A percentile compares a stretch with the other conserved stretches of the same genome.
Evolutionary conservation across 2,113 vertebrate species (phyloP).

Genomic region (Irena cyanogastra): DNA sequence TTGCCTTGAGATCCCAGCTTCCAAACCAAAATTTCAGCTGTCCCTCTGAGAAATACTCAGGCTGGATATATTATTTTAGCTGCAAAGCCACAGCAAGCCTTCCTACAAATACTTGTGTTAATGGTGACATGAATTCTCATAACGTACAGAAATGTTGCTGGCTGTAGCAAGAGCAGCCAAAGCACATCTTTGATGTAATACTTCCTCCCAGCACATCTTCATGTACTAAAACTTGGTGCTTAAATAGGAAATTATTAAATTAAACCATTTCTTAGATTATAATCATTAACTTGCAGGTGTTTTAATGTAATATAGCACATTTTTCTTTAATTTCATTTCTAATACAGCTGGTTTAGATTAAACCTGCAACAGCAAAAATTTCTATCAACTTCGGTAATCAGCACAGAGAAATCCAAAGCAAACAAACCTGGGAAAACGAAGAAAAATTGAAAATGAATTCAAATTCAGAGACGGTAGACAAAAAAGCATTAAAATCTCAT

Average conservation of each 20-base stretch:
- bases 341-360: neutral
- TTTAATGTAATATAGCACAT: neutral
- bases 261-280: neutral
- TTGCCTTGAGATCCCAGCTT: neutral
- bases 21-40: neutral
- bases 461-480: neutral
- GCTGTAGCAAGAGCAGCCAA: neutral
- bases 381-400: accelerated
- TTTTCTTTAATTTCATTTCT: neutral
- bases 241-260: neutral
- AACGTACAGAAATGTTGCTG: accelerated
- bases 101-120: neutral
- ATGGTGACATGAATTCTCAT: accelerated
- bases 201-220: neutral
- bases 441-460: neutral
- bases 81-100: neutral
- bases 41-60: neutral
- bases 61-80: neutral
- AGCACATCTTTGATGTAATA: neutral
- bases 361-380: neutral
- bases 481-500: neutral
- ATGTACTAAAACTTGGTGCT: neutral
- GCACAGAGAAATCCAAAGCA: neutral
- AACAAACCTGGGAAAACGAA: neutral
- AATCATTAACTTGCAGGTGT: neutral